Evolutionary conservation across 2,888 invertebrate species (phyloP).

Genomic region (Andrena haemorrhoa): DNA sequence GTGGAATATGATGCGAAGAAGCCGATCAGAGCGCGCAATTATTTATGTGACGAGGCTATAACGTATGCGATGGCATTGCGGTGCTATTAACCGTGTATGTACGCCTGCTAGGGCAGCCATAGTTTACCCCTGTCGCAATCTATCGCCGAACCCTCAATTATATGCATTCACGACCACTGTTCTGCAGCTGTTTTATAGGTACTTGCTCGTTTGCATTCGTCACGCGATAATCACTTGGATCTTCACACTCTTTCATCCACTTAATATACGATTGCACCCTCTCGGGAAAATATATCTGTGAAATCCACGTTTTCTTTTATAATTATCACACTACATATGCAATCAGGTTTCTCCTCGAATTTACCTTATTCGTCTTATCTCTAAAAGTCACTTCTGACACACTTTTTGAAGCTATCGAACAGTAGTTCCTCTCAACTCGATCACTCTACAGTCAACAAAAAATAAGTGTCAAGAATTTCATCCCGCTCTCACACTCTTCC

Average conservation of each 20-base stretch:
- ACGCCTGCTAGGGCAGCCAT: constrained; percentile 40
- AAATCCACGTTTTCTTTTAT: too few relatives aligned
- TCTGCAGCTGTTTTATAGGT: constrained; percentile 29
- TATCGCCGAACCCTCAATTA: constrained; percentile 60
- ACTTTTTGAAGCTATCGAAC: too few relatives aligned
- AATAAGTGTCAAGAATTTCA: too few relatives aligned
- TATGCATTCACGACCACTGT: constrained; percentile 41
- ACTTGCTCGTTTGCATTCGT: constrained; percentile 17
- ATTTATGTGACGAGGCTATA: constrained; percentile 1
- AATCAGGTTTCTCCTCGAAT: too few relatives aligned
- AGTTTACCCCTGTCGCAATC: constrained; percentile 59
- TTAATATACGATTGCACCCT: too few relatives aligned
- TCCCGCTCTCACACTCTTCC: too few relatives aligned
- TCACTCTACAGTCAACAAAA: too few relatives aligned
- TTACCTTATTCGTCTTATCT: too few relatives aligned
- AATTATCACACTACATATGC: too few relatives aligned
- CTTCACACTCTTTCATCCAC: neutral
- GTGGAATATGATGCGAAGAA: neutral
- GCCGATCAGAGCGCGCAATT: constrained; percentile 24
- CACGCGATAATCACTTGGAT: constrained; percentile 40
- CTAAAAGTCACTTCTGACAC: too few relatives aligned
- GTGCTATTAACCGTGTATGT: constrained; percentile 49
- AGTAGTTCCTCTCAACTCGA: too few relatives aligned
- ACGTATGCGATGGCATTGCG: constrained; percentile 32
- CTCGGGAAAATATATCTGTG: too few relatives aligned